Evolutionary conservation across 2,797 vertebrate genomes (phyloP).

Genomic region (Lagocephalus sceleratus): DNA sequence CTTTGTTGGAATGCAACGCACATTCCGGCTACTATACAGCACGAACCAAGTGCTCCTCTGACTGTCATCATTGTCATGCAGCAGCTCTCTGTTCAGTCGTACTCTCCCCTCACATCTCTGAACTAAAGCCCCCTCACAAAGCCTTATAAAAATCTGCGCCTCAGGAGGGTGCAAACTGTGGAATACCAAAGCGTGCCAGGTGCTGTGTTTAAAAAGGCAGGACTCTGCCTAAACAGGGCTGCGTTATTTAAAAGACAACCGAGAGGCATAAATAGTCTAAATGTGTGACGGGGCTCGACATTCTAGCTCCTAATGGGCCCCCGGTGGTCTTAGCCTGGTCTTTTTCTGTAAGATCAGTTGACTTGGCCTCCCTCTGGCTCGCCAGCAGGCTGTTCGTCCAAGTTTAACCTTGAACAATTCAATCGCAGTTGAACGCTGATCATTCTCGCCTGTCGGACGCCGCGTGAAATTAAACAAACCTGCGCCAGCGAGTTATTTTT

Average conservation of each 20-base stretch:
- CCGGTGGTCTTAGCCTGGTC: conserved; percentile 60
- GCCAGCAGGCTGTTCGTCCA: conserved; percentile 60
- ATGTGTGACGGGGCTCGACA: conserved; percentile 68
- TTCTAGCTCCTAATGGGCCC: conserved; percentile 75
- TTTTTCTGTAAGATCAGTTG: conserved; percentile 56
- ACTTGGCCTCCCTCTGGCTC: conserved; percentile 34
- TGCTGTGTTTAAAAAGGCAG: conserved; percentile 52
- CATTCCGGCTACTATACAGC: conserved; percentile 32
- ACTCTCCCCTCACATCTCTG: conserved; percentile 56
- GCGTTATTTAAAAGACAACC: conserved; percentile 74
- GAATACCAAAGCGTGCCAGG: conserved; percentile 63
- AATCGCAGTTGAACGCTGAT: conserved; percentile 70
- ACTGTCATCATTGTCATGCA: conserved; percentile 63
- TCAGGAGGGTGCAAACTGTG: conserved; percentile 46
- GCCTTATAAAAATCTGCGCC: conserved; percentile 57
- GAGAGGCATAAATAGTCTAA: conserved; percentile 69
- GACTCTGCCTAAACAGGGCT: conserved; percentile 63
- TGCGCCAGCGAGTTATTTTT: conserved; percentile 18
- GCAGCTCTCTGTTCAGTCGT: conserved; percentile 50
- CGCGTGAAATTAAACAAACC: conserved; percentile 52
- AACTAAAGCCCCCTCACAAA: conserved; percentile 61
- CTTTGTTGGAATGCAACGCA: conserved; percentile 25
- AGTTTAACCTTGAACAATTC: conserved; percentile 60
- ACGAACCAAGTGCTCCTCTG: conserved; percentile 40
- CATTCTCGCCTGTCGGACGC: conserved; percentile 45